These are phyloP conservation scores for Hippoglossus hippoglossus DNA, from an alignment of 2,797 vertebrate genomes.

Conservation along the genomic window DNA sequence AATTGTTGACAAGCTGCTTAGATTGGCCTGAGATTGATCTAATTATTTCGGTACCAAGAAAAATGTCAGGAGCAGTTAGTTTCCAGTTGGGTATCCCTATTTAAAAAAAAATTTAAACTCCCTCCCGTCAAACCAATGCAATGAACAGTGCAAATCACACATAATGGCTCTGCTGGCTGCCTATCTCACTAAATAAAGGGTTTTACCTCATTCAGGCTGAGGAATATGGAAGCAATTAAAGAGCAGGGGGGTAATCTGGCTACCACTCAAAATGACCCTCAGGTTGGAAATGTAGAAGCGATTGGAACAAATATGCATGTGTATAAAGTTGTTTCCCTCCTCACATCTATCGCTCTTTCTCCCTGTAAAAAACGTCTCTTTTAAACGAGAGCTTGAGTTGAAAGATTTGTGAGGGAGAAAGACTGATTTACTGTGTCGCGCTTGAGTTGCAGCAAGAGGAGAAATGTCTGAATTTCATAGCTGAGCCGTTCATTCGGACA, in stretches of 20 bases:
- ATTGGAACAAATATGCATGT: conserved; percentile 65
- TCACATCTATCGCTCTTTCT: conserved; percentile 52
- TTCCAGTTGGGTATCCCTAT: conserved; percentile 47
- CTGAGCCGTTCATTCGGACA: conserved; percentile 56
- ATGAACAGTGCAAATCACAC: conserved; percentile 76
- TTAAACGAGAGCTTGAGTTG: conserved; percentile 53
- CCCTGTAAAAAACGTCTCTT: conserved; percentile 41
- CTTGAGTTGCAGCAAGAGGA: conserved; percentile 54
- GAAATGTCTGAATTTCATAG: conserved; percentile 47
- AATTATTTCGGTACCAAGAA: conserved; percentile 51
- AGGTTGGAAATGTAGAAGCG: conserved; percentile 61
- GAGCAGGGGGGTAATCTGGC: conserved; percentile 57
- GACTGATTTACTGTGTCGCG: conserved; percentile 72
- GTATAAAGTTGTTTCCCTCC: conserved; percentile 54
- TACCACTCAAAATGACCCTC: conserved; percentile 72
- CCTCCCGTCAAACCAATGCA: conserved; percentile 62
- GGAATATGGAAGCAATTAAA: conserved; percentile 86
- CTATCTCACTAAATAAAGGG: conserved; percentile 71
- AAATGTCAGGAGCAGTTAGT: conserved; percentile 56
- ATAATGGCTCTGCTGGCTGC: conserved; percentile 77
- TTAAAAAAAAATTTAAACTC: conserved; percentile 22
- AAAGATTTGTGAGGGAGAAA: conserved; percentile 57
- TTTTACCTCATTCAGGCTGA: conserved; percentile 81
- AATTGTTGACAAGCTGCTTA: conserved; percentile 17
- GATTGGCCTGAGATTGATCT: conserved; percentile 1